phyloP scores from a whole-genome alignment of 2,113 vertebrate species.

The Gavialis gangeticus region DNA sequence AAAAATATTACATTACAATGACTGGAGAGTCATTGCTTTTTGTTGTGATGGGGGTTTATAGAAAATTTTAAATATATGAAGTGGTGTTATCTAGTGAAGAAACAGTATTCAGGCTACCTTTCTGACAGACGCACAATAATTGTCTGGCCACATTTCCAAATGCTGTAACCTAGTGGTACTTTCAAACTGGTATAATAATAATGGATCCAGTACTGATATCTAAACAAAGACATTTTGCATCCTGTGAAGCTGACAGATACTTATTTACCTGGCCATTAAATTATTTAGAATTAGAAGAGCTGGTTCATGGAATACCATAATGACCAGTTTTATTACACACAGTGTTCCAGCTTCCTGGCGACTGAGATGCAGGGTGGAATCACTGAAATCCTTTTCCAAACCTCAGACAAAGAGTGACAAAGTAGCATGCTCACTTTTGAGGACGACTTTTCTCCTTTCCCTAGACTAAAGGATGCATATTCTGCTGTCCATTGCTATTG shows the following conservation, averaged over 20 bases:
- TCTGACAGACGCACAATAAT: background rate
- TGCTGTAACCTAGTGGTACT: background rate
- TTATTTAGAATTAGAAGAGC: constrained; percentile 17
- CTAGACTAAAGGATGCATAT: background rate
- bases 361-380: constrained; percentile 8
- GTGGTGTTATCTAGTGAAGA: background rate
- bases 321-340: constrained; percentile 30
- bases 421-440: constrained; percentile 12
- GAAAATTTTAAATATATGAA: background rate
- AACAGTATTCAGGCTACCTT: rapidly evolving
- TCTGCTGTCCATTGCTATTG: constrained; percentile 1
- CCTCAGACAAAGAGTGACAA: background rate
- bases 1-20: background rate
- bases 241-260: background rate
- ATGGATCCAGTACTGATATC: background rate
- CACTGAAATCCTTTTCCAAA: background rate
- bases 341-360: background rate
- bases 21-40: background rate
- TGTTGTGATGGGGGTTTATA: background rate
- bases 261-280: background rate
- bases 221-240: background rate
- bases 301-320: constrained; percentile 1
- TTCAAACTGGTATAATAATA: no score
- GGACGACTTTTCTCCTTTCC: background rate
- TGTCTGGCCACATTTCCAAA: background rate